A percentile compares a stretch with the other conserved stretches of the same genome.
These are phyloP conservation scores for Stictocephala bisonia DNA, from an alignment of 2,888 invertebrate species.

Conservation along the genomic window DNA sequence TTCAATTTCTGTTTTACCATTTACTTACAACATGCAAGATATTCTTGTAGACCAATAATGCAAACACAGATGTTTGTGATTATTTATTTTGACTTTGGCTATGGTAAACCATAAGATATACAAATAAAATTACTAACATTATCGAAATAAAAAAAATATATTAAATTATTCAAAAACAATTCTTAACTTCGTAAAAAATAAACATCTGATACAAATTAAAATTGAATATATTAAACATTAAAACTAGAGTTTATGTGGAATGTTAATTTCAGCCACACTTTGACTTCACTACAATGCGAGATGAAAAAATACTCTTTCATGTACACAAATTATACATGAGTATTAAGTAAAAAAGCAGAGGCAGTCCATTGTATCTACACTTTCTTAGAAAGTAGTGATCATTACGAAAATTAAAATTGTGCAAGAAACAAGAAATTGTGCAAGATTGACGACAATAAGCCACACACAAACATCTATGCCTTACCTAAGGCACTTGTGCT, in stretches of 20 bases:
- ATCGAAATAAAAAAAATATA: conserved; percentile 26
- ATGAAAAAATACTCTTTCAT: conserved; percentile 46
- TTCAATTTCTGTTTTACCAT: too few relatives aligned
- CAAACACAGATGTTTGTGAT: conserved; percentile 15
- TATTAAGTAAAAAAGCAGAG: conserved; percentile 43
- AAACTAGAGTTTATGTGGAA: conserved; percentile 44
- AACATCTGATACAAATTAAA: conserved; percentile 32
- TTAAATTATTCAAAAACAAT: conserved; percentile 28
- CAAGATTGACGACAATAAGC: conserved; percentile 43
- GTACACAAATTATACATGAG: conserved; percentile 45
- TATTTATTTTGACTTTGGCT: conserved; percentile 47
- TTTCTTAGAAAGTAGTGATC: conserved; percentile 44
- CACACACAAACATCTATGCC: conserved; percentile 59
- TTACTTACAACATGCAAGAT: too few relatives aligned
- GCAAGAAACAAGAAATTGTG: conserved; percentile 42
- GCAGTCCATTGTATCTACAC: conserved; percentile 44
- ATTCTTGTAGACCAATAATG: too few relatives aligned
- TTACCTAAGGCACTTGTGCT: conserved; percentile 62
- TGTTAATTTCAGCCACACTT: conserved; percentile 44
- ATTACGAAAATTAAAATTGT: conserved; percentile 21
- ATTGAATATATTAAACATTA: conserved; percentile 9
- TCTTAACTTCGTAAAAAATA: conserved; percentile 42
- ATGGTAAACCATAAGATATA: conserved; percentile 45
- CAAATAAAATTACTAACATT: conserved; percentile 36
- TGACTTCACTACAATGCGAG: conserved; percentile 23